Percentiles rank a stretch among this genome's conserved stretches.
Conservation (phyloP, 2,888 invertebrate genomes). For the Mechanitis mazaeus region DNA sequence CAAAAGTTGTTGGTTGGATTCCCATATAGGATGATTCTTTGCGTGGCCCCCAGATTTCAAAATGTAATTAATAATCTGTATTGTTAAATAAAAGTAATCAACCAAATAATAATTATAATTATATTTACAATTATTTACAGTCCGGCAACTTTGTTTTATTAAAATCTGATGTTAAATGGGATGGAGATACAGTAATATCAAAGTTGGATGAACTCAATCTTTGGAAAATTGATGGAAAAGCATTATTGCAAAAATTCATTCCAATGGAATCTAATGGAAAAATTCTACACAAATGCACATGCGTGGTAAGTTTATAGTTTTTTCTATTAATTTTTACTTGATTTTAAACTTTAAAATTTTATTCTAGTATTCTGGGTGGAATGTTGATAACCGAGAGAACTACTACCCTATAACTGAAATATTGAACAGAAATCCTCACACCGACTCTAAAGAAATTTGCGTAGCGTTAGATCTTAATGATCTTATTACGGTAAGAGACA, state of each 20-base stretch:
- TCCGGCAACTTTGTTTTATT: conserved; percentile 81
- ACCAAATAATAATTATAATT: no score
- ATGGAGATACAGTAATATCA: conserved; percentile 73
- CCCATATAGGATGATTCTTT: no score
- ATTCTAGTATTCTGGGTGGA: conserved; percentile 79
- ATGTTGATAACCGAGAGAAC: conserved; percentile 76
- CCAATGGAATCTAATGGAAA: conserved; percentile 78
- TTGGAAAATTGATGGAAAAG: conserved; percentile 83
- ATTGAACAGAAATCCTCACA: conserved; percentile 70
- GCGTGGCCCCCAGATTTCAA: no score
- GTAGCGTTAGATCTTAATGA: conserved; percentile 74
- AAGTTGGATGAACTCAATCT: conserved; percentile 77
- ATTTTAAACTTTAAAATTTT: conserved; percentile 12
- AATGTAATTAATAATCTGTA: no score
- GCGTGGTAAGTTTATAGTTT: conserved; percentile 67
- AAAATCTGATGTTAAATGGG: conserved; percentile 79
- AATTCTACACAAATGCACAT: conserved; percentile 77
- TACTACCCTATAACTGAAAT: conserved; percentile 78
- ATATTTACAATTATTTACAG: conserved; percentile 50
- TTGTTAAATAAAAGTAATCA: no score
- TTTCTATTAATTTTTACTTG: no score
- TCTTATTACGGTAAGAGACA: conserved; percentile 74
- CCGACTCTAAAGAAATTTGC: conserved; percentile 74
- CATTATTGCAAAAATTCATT: conserved; percentile 81
- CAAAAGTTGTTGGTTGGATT: no score